These are phyloP conservation scores for Furcifer pardalis DNA, from an alignment of 2,797 vertebrate species.

Conservation along the genomic window DNA sequence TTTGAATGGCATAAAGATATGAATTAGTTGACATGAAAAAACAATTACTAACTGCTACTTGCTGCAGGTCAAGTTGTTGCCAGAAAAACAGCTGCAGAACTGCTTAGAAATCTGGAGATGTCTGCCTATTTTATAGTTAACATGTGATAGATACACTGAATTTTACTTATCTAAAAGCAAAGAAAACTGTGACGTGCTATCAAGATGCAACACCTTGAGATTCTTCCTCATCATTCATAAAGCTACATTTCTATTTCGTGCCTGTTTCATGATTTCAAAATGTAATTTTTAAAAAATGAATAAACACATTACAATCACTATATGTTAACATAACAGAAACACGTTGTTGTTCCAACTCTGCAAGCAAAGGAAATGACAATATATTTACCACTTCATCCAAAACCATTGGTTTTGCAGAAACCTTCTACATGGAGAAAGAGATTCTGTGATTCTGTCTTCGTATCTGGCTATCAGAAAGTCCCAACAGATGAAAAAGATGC, in stretches of 20 bases:
- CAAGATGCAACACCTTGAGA: neutral
- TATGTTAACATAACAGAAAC: neutral
- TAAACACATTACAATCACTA: neutral
- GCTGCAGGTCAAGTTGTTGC: neutral
- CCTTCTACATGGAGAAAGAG: slow-evolving; percentile 67
- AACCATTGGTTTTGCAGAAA: slow-evolving; percentile 74
- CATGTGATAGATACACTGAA: neutral
- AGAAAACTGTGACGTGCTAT: neutral
- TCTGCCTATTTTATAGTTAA: neutral
- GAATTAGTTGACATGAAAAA: neutral
- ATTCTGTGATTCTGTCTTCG: slow-evolving; percentile 70
- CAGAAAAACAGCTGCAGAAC: neutral
- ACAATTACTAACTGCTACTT: neutral
- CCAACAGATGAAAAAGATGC: slow-evolving; percentile 83
- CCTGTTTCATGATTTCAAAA: neutral
- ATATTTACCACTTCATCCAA: slow-evolving; percentile 85
- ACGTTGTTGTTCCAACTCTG: neutral
- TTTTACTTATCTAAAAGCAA: neutral
- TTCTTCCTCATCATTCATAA: neutral
- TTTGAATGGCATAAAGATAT: neutral
- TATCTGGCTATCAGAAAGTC: slow-evolving; percentile 81
- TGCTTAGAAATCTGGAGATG: neutral
- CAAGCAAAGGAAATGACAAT: slow-evolving; percentile 4
- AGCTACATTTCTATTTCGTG: neutral
- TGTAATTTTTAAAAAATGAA: neutral